Base-by-base conservation (phyloP, 2,113 vertebrate species). In the Arenaria interpres region DNA sequence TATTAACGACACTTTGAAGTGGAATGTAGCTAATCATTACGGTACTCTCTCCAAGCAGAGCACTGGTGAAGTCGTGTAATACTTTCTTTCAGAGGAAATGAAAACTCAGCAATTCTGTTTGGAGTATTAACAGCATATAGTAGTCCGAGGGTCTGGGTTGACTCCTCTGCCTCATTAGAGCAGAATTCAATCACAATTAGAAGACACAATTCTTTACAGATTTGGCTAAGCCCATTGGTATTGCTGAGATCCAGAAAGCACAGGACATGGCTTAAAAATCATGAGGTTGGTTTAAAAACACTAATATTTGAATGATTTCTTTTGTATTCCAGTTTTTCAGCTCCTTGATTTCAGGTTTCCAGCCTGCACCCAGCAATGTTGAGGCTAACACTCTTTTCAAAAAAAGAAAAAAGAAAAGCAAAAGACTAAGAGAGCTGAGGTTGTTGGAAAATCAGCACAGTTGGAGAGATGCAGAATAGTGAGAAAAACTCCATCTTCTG, bases 1-100 rank as follows among this genome's bases (percentile, higher is more conserved):
- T 95, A 92, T 84, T 93, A 91, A 81, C 79, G 59, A 87, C 74
- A 76, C 33, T 89, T 95, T 80, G 48, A 74, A 94, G 54, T 66
- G 79, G 88, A 92, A 79, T 68, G 39, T 19, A 92, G 69, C 66
- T 94, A 62, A 92, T 92, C 69, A 81, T 87, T 96, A 43, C 0
- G 0, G 68, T 86, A 43, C 50, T 51, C 35, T 63, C 59, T 83
- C 48, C 56, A 72, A 68, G 43, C 21, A 76, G 76, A 90, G 56
- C 2, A 3, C 69, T 91, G 46, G 43, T 54, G 83, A 71, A 79
- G 77, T 53, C 27, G 32, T 69, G 4, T 14, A 73, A 56, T 84
- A 56, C 83, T 71, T 86, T 75, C 71, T 60, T 88, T 77, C 84
- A 68, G 46, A 77, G 60, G 78, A 92, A 96, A 71, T 59, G 69